Conservation (phyloP, 2,113 vertebrate species). For the Platysternon megacephalum region DNA sequence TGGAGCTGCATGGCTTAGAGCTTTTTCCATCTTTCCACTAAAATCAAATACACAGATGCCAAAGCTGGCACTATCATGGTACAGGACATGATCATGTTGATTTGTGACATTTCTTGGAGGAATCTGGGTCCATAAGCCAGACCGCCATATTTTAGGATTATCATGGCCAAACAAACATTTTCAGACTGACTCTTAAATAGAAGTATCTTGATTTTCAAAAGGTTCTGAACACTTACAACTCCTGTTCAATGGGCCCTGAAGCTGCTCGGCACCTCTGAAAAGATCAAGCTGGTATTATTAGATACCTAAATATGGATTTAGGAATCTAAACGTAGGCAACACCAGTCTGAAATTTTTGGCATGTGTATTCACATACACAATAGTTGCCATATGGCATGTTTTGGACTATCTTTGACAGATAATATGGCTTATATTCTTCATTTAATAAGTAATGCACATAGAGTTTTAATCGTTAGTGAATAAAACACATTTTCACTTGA, state of each 20-base stretch:
- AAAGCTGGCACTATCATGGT: neutral
- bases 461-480: conserved; percentile 5
- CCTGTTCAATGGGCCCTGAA: neutral
- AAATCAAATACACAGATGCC: neutral
- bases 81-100: neutral
- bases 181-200: neutral
- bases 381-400: neutral
- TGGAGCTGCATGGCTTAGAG: fast-evolving
- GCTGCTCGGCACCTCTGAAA: neutral
- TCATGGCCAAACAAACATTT: neutral
- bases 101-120: neutral
- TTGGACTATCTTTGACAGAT: neutral
- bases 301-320: neutral
- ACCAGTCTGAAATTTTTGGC: neutral
- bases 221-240: neutral
- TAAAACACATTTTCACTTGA: neutral
- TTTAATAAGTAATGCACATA: neutral
- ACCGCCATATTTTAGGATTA: neutral
- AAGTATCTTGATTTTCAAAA: neutral
- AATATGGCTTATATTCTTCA: neutral
- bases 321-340: neutral
- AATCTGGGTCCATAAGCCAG: neutral
- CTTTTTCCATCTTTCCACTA: neutral
- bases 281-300: neutral
- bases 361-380: neutral